Base-by-base conservation (phyloP, 2,797 vertebrate genomes). In the Chelmon rostratus region DNA sequence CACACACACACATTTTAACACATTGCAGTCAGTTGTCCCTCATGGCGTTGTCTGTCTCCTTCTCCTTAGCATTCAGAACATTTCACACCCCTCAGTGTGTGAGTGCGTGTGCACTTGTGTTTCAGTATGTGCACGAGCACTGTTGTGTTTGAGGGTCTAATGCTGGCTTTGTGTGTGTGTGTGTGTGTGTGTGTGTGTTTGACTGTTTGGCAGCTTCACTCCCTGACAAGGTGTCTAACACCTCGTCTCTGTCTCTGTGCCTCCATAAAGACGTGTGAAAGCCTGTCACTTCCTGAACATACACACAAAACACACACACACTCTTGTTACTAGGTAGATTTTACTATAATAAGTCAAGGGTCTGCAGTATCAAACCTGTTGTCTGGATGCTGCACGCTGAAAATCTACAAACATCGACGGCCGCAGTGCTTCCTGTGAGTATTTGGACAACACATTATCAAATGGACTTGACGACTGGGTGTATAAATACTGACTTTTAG, bases 221-320 rank as follows among this genome's bases (percentile, higher is more conserved):
- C 76, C 66, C 38, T 76, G 76, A 88, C 82, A 54, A 82, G 63
- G 23, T 70, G 88, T 91, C 87, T 88, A 83, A 85, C 90, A 84
- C 86, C 25, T 79, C 70, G 25, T 49, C 44, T 64, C 65, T 28
- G 52, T 65, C 67, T 65, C 35, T 23, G 21, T 16, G 58, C 54
- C n/a, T 79, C 72, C 35, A 23, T 58, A 28, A 72, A 79, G 65
- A 81, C 1, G 66, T 73, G 86, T 79, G 78, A 88, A 75, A 57
- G 44, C 19, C 25, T 64, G 57, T 21, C 63, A 77, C 31, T 2
- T 58, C 19, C 63, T 37, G 4, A 67, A 79, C 58, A 47, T 35
- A 35, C 21, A 40, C 58, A 21, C 28, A 56, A 52, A 28, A 42
- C 38, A 38, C 16, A 46, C 6, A 11, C 25, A 50, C 70, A 8